Evolutionary conservation across 2,888 invertebrate species (phyloP).

Genomic region (Mythimna impura): DNA sequence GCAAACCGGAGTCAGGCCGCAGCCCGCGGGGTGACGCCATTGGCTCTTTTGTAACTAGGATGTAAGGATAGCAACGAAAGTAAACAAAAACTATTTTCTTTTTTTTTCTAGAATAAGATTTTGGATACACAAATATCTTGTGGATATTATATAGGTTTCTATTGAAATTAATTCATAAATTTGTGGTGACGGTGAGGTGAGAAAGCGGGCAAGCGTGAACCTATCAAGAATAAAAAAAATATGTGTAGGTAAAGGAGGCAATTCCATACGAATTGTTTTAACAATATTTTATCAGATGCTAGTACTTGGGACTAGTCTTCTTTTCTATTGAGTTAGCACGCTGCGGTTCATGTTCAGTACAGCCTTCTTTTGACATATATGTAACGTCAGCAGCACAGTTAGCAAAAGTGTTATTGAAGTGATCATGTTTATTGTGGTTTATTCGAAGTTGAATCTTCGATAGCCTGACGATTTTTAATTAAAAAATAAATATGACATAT

Average conservation of each 20-base stretch:
- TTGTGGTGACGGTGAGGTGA: too few species aligned
- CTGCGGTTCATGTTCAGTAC: constrained; percentile 1
- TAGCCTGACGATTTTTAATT: too few species aligned
- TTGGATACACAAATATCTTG: too few species aligned
- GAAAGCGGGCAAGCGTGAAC: too few species aligned
- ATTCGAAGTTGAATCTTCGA: too few species aligned
- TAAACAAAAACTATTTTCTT: not conserved
- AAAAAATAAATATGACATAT: too few species aligned
- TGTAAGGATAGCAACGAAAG: constrained; percentile 53
- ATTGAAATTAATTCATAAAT: too few species aligned
- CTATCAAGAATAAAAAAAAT: too few species aligned
- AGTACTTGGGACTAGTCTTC: not conserved
- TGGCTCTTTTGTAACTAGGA: constrained; percentile 43
- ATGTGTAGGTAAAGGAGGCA: too few species aligned
- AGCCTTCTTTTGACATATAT: constrained; percentile 13
- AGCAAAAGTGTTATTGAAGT: not conserved
- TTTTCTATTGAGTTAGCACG: constrained; percentile 30
- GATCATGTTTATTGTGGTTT: not conserved
- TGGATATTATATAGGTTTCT: too few species aligned
- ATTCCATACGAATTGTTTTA: not conserved
- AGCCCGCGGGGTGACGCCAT: constrained; percentile 33
- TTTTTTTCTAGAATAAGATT: not conserved
- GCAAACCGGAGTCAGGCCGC: constrained; percentile 27
- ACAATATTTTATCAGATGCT: not conserved
- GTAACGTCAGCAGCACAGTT: constrained; percentile 38